Conservation (phyloP, 2,797 vertebrate genomes). For the Amphiprion clarkii region DNA sequence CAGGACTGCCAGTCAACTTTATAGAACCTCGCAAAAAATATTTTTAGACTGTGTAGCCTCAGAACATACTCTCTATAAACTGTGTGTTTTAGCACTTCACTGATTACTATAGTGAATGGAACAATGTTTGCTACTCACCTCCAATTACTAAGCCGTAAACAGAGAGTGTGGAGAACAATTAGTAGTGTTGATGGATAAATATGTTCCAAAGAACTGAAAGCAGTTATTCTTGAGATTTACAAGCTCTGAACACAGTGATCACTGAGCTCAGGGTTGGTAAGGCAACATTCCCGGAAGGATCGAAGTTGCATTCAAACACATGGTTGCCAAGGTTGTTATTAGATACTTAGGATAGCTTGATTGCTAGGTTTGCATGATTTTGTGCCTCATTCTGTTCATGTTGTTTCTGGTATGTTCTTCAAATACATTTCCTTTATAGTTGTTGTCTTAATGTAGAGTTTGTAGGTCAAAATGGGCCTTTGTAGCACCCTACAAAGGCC, state of each 20-base stretch:
- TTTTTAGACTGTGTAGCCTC: not conserved
- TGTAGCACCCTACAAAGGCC: no score
- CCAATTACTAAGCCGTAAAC: not conserved
- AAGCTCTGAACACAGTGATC: not conserved
- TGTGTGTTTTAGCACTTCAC: not conserved
- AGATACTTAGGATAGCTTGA: not conserved
- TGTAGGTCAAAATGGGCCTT: no score
- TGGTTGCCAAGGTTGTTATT: not conserved
- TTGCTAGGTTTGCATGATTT: conserved; percentile 18
- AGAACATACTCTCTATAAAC: not conserved
- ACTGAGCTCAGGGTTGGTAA: not conserved
- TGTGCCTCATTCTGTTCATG: not conserved
- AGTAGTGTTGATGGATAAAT: not conserved
- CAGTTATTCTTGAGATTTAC: not conserved
- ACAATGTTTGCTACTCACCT: conserved; percentile 14
- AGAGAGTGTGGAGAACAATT: not conserved
- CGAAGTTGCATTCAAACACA: conserved; percentile 15
- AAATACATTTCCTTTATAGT: not conserved
- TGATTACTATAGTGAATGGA: not conserved
- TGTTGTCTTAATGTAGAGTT: not conserved
- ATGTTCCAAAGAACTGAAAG: conserved; percentile 1
- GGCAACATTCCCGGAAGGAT: conserved; percentile 16
- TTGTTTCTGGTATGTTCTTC: not conserved
- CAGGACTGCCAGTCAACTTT: conserved; percentile 5
- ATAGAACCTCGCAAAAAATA: conserved; percentile 7